Conservation (phyloP, 30 jellyfish, hydroid and myxozoan species). For the Hydractinia echinata region DNA sequence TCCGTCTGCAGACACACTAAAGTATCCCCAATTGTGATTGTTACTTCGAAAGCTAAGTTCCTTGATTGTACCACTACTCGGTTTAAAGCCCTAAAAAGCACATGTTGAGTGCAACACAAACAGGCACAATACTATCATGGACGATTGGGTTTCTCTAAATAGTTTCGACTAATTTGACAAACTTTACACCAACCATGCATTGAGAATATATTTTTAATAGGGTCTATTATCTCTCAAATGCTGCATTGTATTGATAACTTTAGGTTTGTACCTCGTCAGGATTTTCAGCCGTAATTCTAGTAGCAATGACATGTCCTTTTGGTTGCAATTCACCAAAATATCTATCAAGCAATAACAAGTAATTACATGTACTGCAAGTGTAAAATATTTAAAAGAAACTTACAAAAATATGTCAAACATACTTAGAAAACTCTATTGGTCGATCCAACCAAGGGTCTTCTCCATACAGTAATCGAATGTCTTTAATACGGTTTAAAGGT, state of each 20-base stretch:
- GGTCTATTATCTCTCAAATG: no score
- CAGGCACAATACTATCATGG: no score
- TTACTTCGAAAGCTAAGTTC: conserved; percentile 87
- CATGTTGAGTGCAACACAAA: no score
- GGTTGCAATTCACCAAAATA: conserved; percentile 38
- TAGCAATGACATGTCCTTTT: conserved; percentile 93
- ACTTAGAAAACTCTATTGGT: conserved; percentile 55
- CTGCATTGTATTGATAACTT: no score
- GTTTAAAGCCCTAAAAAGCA: conserved; percentile 82
- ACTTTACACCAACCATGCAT: no score
- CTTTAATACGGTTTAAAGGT: conserved; percentile 79
- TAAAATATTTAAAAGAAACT: no score
- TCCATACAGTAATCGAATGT: conserved; percentile 59
- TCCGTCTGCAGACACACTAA: conserved; percentile 93
- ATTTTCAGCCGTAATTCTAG: conserved; percentile 90
- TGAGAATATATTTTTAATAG: no score
- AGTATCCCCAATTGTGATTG: conserved; percentile 91
- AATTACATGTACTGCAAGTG: no score
- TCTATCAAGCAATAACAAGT: not conserved
- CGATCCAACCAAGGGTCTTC: conserved; percentile 45
- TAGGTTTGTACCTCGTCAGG: conserved; percentile 77
- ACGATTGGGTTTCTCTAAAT: no score
- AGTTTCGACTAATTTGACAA: no score
- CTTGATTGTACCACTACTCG: conserved; percentile 88
- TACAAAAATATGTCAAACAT: conserved; percentile 1